phyloP scores from a whole-genome alignment of 2,888 invertebrate genomes.

The Mermis nigrescens region DNA sequence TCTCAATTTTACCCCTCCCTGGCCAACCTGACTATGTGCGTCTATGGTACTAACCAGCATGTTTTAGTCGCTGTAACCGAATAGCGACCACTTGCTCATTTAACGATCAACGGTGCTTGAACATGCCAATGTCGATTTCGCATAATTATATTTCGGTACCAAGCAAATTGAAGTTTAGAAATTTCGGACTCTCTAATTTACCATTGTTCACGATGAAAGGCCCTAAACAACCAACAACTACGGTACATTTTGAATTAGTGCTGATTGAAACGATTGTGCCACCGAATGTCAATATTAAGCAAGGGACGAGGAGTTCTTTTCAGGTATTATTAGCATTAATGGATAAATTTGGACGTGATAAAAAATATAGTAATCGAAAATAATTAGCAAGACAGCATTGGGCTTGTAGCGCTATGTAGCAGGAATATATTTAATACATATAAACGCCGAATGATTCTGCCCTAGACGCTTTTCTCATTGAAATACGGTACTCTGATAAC shows the following conservation, averaged over 20 bases:
- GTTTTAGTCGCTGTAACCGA: constrained; percentile 22
- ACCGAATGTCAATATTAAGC: constrained; percentile 4
- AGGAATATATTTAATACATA: too few species aligned
- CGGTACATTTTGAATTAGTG: constrained; percentile 34
- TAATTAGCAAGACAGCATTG: too few species aligned
- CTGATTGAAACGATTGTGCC: constrained; percentile 28
- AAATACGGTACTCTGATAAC: too few species aligned
- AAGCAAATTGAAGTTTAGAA: constrained; percentile 44
- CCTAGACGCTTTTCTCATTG: too few species aligned
- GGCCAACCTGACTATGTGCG: too few species aligned
- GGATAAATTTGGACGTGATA: too few species aligned
- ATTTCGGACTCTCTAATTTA: constrained; percentile 54
- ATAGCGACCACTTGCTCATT: constrained; percentile 34
- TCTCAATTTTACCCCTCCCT: too few species aligned
- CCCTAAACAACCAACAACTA: constrained; percentile 27
- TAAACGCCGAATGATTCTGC: too few species aligned
- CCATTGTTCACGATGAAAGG: constrained; percentile 47
- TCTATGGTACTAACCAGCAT: background rate
- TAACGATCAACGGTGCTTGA: constrained; percentile 53
- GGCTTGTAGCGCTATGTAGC: too few species aligned
- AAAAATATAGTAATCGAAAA: too few species aligned
- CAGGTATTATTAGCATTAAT: too few species aligned
- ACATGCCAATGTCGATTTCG: constrained; percentile 62
- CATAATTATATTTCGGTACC: constrained; percentile 83
- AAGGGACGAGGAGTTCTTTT: too few species aligned